These are phyloP conservation scores for Cephus sareptanus DNA, from an alignment of 2,888 invertebrate species.

Conservation along the genomic window DNA sequence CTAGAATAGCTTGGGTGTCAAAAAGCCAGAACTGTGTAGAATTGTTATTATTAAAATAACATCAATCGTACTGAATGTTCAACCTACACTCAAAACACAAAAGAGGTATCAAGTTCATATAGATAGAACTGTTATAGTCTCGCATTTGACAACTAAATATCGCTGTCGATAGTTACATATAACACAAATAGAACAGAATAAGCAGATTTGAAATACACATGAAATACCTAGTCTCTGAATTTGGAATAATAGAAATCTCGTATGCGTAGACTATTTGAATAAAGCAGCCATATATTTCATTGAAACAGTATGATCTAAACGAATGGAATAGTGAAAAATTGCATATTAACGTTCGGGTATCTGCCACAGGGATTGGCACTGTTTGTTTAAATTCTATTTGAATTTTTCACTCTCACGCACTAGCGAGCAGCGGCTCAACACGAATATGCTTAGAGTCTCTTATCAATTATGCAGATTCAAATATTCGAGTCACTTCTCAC, in stretches of 20 bases:
- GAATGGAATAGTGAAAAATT: not conserved
- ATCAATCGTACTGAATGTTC: not conserved
- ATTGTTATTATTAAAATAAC: not conserved
- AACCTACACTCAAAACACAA: not conserved
- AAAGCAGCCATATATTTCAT: not conserved
- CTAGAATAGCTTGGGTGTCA: not conserved
- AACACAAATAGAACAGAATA: not conserved
- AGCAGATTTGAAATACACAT: not conserved
- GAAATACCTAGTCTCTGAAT: not conserved
- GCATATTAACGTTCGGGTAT: not conserved
- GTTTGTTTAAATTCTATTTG: not conserved
- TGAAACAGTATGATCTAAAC: not conserved
- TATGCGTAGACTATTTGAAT: not conserved
- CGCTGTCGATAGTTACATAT: not conserved
- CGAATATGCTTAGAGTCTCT: not conserved
- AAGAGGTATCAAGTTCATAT: not conserved
- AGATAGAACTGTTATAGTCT: not conserved
- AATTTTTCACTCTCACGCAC: not conserved
- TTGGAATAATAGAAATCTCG: not conserved
- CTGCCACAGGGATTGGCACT: not conserved
- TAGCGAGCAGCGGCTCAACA: not conserved
- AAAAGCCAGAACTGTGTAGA: not conserved
- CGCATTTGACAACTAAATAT: not conserved
- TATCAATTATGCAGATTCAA: not conserved
- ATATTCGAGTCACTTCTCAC: not conserved